Percentiles rank a stretch among this genome's conserved stretches.
phyloP scores from a whole-genome alignment of 2,797 vertebrate species.

The Apodemus agrarius region DNA sequence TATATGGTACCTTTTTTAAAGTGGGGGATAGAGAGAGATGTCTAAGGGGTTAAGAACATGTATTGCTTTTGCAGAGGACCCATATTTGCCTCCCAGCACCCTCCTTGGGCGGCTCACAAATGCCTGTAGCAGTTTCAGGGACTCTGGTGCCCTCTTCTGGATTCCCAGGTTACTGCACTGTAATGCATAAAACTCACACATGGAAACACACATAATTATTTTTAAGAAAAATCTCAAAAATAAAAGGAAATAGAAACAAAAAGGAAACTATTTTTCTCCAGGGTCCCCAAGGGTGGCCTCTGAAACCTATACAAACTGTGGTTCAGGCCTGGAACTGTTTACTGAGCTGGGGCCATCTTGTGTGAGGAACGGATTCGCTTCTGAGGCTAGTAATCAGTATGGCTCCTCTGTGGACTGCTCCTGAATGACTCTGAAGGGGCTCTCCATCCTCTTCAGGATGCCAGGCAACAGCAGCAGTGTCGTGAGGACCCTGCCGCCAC shows the following conservation, averaged over 20 bases:
- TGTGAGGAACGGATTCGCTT: too few species aligned
- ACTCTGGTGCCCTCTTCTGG: background rate
- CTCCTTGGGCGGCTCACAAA: background rate
- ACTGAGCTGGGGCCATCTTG: background rate
- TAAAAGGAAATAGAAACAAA: background rate
- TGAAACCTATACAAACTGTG: too few species aligned
- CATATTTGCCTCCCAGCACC: background rate
- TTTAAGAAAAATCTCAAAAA: background rate
- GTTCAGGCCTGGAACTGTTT: background rate
- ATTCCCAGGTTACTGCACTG: background rate
- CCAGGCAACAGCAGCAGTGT: background rate
- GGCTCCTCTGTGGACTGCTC: background rate
- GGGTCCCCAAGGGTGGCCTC: background rate
- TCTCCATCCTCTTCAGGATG: background rate
- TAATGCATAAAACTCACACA: background rate
- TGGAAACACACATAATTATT: background rate
- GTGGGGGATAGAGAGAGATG: too few species aligned
- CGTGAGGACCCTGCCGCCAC: background rate
- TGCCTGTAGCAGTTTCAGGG: background rate
- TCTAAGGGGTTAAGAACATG: background rate
- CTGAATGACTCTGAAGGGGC: accelerated
- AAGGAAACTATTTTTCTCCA: background rate
- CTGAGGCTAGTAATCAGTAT: background rate
- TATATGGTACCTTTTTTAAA: background rate
- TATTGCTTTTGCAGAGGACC: background rate